These are phyloP conservation scores for Teleogryllus occipitalis DNA, from an alignment of 1,140 invertebrate genomes.

Conservation along the genomic window DNA sequence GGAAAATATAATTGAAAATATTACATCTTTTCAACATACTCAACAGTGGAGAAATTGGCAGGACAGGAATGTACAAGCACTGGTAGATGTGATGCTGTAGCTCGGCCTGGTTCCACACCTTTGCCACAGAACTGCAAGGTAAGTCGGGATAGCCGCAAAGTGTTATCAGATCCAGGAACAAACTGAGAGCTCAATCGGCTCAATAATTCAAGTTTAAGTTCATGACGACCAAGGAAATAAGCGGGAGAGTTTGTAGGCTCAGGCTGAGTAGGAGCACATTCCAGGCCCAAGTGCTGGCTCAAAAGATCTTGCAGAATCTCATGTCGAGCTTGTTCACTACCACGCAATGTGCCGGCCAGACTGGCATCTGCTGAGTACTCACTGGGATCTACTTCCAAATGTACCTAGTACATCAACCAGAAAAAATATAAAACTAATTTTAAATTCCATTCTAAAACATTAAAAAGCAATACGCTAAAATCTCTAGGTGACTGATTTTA, in stretches of 20 bases:
- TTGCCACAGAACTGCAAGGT: conserved; percentile 55
- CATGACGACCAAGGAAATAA: conserved; percentile 68
- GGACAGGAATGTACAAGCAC: conserved; percentile 67
- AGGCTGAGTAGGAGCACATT: conserved; percentile 42
- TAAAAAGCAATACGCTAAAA: no score
- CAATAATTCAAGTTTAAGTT: conserved; percentile 43
- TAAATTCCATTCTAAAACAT: no score
- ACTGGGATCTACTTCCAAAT: conserved; percentile 47
- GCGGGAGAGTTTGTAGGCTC: conserved; percentile 46
- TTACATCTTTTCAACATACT: conserved; percentile 66
- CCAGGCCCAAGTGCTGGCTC: conserved; percentile 55
- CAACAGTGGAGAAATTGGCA: conserved; percentile 66
- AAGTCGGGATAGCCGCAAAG: conserved; percentile 41
- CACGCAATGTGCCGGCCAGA: conserved; percentile 48
- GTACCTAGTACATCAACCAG: conserved; percentile 33
- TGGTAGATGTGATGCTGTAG: conserved; percentile 49
- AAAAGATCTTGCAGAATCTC: conserved; percentile 72
- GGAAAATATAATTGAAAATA: conserved; percentile 14
- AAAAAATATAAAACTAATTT: not conserved
- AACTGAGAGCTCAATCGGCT: conserved; percentile 35
- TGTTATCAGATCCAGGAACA: conserved; percentile 42
- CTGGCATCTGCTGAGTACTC: conserved; percentile 52
- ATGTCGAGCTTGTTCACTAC: conserved; percentile 55
- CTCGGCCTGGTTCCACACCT: conserved; percentile 30
- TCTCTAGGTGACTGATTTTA: no score